phyloP scores from a whole-genome alignment of 2,113 vertebrate genomes.

The Perognathus longimembris region DNA sequence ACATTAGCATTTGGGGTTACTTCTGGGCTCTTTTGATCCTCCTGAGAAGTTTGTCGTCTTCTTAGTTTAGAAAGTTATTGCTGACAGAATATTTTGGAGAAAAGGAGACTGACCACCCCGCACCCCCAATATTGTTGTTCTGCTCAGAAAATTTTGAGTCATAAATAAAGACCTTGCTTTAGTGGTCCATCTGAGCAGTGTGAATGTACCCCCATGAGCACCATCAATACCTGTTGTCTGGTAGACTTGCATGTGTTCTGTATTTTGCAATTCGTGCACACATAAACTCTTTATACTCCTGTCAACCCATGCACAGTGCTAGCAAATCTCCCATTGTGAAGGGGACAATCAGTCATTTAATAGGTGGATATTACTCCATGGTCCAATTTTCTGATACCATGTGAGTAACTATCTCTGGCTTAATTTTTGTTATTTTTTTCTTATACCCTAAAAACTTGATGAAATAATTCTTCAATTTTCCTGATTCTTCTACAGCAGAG shows the following conservation, averaged over 20 bases:
- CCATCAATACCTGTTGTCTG: rapidly evolving
- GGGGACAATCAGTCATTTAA: no score
- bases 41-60: background rate
- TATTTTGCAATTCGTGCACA: background rate
- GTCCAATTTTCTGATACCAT: background rate
- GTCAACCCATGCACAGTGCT: background rate
- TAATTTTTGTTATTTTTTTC: background rate
- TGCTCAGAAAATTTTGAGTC: background rate
- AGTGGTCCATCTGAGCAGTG: background rate
- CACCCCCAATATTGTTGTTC: no score
- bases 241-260: background rate
- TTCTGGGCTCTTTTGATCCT: background rate
- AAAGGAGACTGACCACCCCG: background rate
- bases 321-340: no score
- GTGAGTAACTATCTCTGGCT: background rate
- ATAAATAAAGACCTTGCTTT: background rate
- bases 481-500: background rate
- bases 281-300: background rate
- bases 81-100: background rate
- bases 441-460: background rate
- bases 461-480: background rate
- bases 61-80: background rate
- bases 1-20: background rate
- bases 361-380: no score
- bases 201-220: background rate